Evolutionary conservation across 2,888 invertebrate genomes (phyloP).

Genomic region (Chrysotoxum bicinctum): DNA sequence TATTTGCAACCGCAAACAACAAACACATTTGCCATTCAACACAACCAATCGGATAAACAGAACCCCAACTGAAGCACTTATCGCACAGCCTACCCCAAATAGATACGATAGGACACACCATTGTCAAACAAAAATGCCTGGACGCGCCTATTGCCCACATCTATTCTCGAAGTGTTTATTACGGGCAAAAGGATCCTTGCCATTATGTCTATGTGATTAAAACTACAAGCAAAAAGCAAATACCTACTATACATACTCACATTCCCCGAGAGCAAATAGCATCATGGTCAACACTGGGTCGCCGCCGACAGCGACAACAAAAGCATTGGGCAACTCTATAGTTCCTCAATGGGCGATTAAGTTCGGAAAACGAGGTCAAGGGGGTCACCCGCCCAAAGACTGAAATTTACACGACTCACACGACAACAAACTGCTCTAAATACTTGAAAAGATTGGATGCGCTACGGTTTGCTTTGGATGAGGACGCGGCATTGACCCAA

Average conservation of each 20-base stretch:
- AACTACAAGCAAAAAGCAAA: slow-evolving; percentile 40
- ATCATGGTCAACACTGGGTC: slow-evolving; percentile 11
- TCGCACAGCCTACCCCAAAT: background rate
- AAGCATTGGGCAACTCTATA: background rate
- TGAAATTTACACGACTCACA: slow-evolving; percentile 62
- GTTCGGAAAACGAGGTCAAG: slow-evolving; percentile 15
- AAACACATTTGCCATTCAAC: slow-evolving; percentile 63
- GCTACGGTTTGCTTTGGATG: slow-evolving; percentile 3
- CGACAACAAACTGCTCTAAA: slow-evolving; percentile 43
- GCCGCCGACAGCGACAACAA: background rate
- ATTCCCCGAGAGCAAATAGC: slow-evolving; percentile 31
- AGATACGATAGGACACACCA: background rate
- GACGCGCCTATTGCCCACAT: slow-evolving; percentile 43
- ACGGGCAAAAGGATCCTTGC: slow-evolving; percentile 62
- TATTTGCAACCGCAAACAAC: slow-evolving; percentile 65
- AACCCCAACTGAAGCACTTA: background rate
- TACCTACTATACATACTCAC: background rate
- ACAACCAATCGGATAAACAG: slow-evolving; percentile 63
- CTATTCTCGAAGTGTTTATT: slow-evolving; percentile 53
- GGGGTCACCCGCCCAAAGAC: slow-evolving; percentile 31
- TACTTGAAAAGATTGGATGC: slow-evolving; percentile 41
- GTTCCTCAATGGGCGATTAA: slow-evolving; percentile 48
- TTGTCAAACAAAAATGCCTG: slow-evolving; percentile 55
- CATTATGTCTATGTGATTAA: slow-evolving; percentile 64
- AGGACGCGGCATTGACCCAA: background rate